These are phyloP conservation scores for Vanessa tameamea DNA, from an alignment of 1,140 invertebrate genomes.

Conservation along the genomic window DNA sequence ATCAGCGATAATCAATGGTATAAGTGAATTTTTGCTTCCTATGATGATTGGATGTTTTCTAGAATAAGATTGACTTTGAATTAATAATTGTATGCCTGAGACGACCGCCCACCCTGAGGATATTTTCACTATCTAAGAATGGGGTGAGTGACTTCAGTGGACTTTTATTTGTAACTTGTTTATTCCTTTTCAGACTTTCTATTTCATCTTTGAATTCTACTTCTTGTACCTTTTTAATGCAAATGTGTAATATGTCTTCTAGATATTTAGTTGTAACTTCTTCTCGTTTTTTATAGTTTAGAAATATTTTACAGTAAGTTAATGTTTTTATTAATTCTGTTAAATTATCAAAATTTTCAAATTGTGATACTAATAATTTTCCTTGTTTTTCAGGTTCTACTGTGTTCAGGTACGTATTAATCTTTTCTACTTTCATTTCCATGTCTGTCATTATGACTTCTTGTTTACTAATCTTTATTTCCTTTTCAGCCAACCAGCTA, in stretches of 20 bases:
- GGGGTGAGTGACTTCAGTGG: slow-evolving; percentile 35
- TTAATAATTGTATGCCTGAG: slow-evolving; percentile 12
- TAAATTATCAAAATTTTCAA: too few species aligned
- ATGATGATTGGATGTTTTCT: slow-evolving; percentile 15
- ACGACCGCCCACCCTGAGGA: slow-evolving; percentile 35
- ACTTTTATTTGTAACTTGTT: slow-evolving; percentile 24
- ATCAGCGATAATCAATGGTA: slow-evolving; percentile 10
- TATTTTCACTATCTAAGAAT: slow-evolving; percentile 24
- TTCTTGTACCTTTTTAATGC: slow-evolving; percentile 16
- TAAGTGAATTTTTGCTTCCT: slow-evolving; percentile 9
- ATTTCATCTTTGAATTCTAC: slow-evolving; percentile 28
- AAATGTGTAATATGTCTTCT: slow-evolving; percentile 5
- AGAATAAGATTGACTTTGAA: slow-evolving; percentile 1
- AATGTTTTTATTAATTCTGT: slow-evolving; percentile 2
- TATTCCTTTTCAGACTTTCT: slow-evolving; percentile 9
- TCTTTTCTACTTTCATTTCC: slow-evolving; percentile 13
- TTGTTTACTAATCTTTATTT: slow-evolving; percentile 17
- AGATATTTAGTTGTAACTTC: neutral
- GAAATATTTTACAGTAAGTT: slow-evolving; percentile 1
- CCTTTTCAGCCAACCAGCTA: slow-evolving; percentile 20
- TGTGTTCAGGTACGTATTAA: slow-evolving; percentile 6
- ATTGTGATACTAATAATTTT: slow-evolving; percentile 7
- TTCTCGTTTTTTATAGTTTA: slow-evolving; percentile 1
- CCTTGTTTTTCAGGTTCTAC: neutral
- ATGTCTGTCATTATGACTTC: neutral